Base-by-base conservation (phyloP, 1,140 invertebrate species). In the Drosophila saltans region DNA sequence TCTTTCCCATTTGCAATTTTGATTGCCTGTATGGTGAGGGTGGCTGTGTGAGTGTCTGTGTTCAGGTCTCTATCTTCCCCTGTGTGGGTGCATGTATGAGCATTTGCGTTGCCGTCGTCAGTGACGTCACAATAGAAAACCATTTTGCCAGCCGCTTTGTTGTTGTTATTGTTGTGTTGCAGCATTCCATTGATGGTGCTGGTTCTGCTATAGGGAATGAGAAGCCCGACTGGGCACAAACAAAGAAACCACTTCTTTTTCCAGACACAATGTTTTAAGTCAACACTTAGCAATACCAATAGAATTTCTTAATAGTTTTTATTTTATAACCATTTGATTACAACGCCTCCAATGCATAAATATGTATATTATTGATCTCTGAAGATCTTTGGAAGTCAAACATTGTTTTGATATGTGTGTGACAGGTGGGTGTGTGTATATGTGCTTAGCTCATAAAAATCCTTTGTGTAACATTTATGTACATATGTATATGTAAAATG, bases 91-190 rank as follows among this genome's bases (percentile, higher is more conserved):
- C 55, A 43, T 72, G 73, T 68, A 67, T 72, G 36, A 62, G 73
- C 58, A 88, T 88, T 80, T 88, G 84, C 83, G 79, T 88, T 79
- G 65, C 68, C 72, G 77, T 67, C 68, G 61, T 40, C 63, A 82
- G 74, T 89, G 84, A 89, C 84, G 84, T 89, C 84, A 89, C 84
- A 89, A 89, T 81, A 89, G 84, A 84, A 89, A 89, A 89, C 78
- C 45, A 26, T 78, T 75, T 68, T 72, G 26, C 72, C 61, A 60
- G 77, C 55, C 65, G 75, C 67, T 59, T 59, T 66, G 40, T 72
- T 75, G 36, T 68, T 30, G 16, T 16, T 16, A 16, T 16, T 76
- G 64, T 66, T 52, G 68, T 41, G 63, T 61, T 16, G 41, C 30
- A 62, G 43, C 57, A 36, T 72, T 67, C 7, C 2, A 40, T 21